Evolutionary conservation across 1,140 invertebrate species (phyloP), one percentile per base, ranked within the genome.

Genomic region (Papilio dardanus): DNA sequence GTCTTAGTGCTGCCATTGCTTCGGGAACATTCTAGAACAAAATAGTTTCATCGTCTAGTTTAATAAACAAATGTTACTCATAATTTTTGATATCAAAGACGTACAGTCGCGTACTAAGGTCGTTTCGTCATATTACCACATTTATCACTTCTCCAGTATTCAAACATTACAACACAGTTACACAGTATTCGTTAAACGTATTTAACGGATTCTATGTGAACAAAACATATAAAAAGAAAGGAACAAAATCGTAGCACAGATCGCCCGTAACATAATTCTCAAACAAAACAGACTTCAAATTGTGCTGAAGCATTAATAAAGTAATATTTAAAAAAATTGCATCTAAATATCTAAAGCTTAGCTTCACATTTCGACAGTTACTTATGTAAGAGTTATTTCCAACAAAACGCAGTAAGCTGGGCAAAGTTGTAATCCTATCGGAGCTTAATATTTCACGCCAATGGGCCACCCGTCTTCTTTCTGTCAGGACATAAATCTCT

Each of bases 51-150:
- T 21, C n/a, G 46, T 54, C n/a, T 54, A 54, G 4, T 42, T 42
- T 10, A 37, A 12, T 79, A 80, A 77, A 81, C 78, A 77, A 68
- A 76, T 37, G 76, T 81, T 75, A 71, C 54, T 66, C 35, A 68
- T 79, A 77, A 67, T 69, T 65, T 77, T 77, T 74, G 74, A 80
- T 83, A 83, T 81, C 78, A 80, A 83, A 83, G 77, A 73, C 76
- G 71, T 42, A 54, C 68, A 75, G 76, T 75, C 74, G 76, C 67
- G 77, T 75, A 40, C 75, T 75, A 74, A 71, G 69, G 74, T 66
- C 66, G 76, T 82, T 83, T 78, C 77, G 77, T 77, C 69, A 77
- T 75, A 76, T 79, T 81, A 81, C 71, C 54, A 50, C 71, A 50
- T 83, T 83, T 79, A 81, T 83, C 76, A 76, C 76, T 76, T 77